These are phyloP conservation scores for Cecidostiba fungosa DNA, from an alignment of 2,888 invertebrate species.

Conservation along the genomic window DNA sequence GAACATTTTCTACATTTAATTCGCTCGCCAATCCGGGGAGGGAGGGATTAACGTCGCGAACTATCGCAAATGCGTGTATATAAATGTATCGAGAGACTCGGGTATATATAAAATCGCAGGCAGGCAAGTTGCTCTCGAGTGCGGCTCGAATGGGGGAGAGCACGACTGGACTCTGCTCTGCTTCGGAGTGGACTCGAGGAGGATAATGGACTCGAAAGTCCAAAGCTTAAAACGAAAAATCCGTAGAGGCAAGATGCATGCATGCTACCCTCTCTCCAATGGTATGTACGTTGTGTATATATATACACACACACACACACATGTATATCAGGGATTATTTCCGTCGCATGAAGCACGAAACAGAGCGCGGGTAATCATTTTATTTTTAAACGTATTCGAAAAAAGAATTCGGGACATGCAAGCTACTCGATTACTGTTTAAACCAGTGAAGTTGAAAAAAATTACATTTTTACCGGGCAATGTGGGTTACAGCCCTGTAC, in stretches of 20 bases:
- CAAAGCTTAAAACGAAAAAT: conserved; percentile 58
- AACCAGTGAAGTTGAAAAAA: no score
- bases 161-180: not conserved
- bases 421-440: no score
- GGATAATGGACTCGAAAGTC: conserved; percentile 59
- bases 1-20: conserved; percentile 75
- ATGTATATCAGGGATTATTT: conserved; percentile 37
- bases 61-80: conserved; percentile 71
- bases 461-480: not conserved
- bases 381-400: no score
- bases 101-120: conserved; percentile 38
- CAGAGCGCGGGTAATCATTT: conserved; percentile 40
- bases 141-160: conserved; percentile 24
- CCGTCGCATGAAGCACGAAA: not conserved
- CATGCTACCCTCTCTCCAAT: not conserved
- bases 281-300: not conserved
- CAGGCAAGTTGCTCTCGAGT: conserved; percentile 32
- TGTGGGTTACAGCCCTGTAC: no score
- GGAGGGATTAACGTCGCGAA: conserved; percentile 74
- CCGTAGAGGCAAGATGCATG: conserved; percentile 38
- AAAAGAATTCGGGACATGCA: no score
- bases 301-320: not conserved
- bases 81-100: conserved; percentile 57
- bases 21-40: conserved; percentile 67
- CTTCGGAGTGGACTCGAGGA: conserved; percentile 53